A percentile compares a stretch with the other conserved stretches of the same genome.
phyloP scores from a whole-genome alignment of 2,888 invertebrate species.

The Stictocephala bisonia region DNA sequence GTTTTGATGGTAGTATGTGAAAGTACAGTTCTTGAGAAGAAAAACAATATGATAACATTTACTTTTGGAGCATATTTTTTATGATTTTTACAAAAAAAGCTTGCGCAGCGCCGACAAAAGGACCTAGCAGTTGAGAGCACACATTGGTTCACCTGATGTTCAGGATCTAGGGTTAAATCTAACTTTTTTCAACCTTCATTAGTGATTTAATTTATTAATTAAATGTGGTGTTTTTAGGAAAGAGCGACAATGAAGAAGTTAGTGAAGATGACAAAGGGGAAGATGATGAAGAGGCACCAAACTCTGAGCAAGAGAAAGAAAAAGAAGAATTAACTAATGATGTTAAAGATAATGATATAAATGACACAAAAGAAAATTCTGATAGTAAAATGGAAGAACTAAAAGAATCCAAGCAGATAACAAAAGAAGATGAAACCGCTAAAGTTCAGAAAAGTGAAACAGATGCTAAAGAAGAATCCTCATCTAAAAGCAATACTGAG shows the following conservation, averaged over 20 bases:
- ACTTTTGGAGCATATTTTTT: no score
- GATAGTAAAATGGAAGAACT: background rate
- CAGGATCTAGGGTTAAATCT: no score
- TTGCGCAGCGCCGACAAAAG: no score
- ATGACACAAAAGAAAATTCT: background rate
- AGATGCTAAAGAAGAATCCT: slow-evolving; percentile 20
- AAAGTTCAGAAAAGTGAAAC: background rate
- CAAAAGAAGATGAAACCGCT: background rate
- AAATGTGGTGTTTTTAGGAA: slow-evolving; percentile 52
- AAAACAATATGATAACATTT: no score
- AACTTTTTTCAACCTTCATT: slow-evolving; percentile 26
- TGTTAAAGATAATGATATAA: slow-evolving; percentile 42
- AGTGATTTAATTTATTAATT: no score
- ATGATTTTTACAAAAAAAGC: no score
- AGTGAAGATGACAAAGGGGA: slow-evolving; percentile 63
- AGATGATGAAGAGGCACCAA: slow-evolving; percentile 60
- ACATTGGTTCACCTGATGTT: no score
- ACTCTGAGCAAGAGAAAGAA: slow-evolving; percentile 42
- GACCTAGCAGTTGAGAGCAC: no score
- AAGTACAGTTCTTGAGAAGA: no score
- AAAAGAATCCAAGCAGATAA: background rate
- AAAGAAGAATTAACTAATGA: slow-evolving; percentile 32
- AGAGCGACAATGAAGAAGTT: slow-evolving; percentile 62
- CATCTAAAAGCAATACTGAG: slow-evolving; percentile 12
- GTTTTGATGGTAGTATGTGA: no score